Evolutionary conservation across 64 coral and sea anemone species (phyloP).

Genomic region (Anthopleura sola): DNA sequence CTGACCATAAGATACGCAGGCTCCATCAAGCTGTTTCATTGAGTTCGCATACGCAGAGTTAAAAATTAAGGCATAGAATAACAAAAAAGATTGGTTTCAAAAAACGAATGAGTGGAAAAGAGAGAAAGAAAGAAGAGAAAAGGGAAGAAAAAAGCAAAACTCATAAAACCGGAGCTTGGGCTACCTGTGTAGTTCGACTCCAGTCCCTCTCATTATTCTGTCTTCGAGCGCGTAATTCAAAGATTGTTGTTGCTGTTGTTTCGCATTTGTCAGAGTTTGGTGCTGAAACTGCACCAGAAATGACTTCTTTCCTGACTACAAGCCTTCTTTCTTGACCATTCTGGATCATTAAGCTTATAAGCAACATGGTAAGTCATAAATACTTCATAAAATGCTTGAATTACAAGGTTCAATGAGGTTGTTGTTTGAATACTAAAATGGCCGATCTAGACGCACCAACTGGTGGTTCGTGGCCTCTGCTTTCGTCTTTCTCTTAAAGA

Average conservation of each 20-base stretch:
- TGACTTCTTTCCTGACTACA: background rate
- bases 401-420: background rate
- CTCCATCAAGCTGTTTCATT: background rate
- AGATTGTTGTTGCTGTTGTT: background rate
- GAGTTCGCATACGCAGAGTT: too few relatives aligned
- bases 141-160: background rate
- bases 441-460: background rate
- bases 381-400: background rate
- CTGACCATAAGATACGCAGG: background rate
- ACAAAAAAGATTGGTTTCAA: background rate
- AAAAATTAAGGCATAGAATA: too few relatives aligned
- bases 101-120: background rate
- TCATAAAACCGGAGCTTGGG: background rate
- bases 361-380: background rate
- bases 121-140: background rate
- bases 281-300: background rate
- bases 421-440: background rate
- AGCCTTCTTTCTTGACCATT: background rate
- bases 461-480: too few relatives aligned
- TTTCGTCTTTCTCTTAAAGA: too few relatives aligned
- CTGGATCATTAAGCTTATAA: background rate
- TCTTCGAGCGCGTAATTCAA: constrained; percentile 8
- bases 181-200: background rate
- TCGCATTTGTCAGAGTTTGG: constrained; percentile 3
- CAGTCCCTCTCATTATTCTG: background rate